These are phyloP conservation scores for Sclerodermus sp. DNA, from an alignment of 2,888 invertebrate genomes.

Conservation along the genomic window DNA sequence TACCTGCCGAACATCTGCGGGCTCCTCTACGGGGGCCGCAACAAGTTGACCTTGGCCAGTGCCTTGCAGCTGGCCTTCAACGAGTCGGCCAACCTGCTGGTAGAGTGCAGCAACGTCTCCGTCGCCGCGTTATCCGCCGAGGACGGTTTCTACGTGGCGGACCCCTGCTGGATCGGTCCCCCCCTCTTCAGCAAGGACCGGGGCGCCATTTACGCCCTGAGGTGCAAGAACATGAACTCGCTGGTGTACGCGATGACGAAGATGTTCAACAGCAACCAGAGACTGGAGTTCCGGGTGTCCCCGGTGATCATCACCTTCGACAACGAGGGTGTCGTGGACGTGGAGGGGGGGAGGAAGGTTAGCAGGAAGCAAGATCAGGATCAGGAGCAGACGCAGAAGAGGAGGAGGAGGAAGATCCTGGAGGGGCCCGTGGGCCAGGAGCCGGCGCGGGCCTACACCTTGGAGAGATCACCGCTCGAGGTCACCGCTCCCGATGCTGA, in stretches of 20 bases:
- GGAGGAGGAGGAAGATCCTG: slow-evolving; percentile 27
- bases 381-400: slow-evolving; percentile 7
- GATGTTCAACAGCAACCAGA: slow-evolving; percentile 47
- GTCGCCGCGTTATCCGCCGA: slow-evolving; percentile 34
- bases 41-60: slow-evolving; percentile 27
- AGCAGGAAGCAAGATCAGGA: slow-evolving; percentile 19
- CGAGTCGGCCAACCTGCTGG: slow-evolving; percentile 33
- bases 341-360: neutral
- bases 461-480: no score
- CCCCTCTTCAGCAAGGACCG: slow-evolving; percentile 43
- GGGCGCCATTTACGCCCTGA: slow-evolving; percentile 47
- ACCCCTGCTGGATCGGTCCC: slow-evolving; percentile 49
- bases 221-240: slow-evolving; percentile 42
- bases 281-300: slow-evolving; percentile 39
- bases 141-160: slow-evolving; percentile 44
- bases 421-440: slow-evolving; percentile 21
- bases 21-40: slow-evolving; percentile 34
- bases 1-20: slow-evolving; percentile 39
- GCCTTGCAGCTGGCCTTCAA: slow-evolving; percentile 30
- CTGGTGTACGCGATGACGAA: slow-evolving; percentile 45
- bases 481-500: slow-evolving; percentile 30
- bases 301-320: slow-evolving; percentile 34
- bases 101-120: slow-evolving; percentile 43
- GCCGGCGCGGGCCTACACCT: slow-evolving; percentile 32
- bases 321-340: slow-evolving; percentile 13